Conservation (phyloP, 1,140 invertebrate species). For the Triops longicaudatus region DNA sequence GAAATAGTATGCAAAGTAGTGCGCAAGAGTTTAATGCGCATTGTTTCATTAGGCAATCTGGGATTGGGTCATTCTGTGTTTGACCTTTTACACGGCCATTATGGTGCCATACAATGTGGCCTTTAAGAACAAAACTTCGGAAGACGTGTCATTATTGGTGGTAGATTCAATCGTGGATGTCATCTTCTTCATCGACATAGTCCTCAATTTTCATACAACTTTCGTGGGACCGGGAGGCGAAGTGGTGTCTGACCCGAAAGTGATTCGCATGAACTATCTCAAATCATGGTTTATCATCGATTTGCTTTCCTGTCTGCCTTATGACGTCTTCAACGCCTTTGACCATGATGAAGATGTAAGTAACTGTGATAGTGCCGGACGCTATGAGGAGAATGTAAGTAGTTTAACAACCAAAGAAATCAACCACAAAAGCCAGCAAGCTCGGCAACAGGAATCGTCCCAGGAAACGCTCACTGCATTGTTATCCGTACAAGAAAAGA, state of each 20-base stretch:
- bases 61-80: conserved; percentile 99
- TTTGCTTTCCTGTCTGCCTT: conserved; percentile 95
- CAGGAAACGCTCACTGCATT: not conserved
- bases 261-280: conserved; percentile 96
- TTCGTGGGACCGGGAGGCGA: conserved; percentile 97
- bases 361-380: conserved; percentile 35
- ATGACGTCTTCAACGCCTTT: conserved; percentile 99
- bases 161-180: conserved; percentile 99
- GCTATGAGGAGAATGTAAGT: conserved; percentile 35
- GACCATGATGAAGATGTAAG: conserved; percentile 96
- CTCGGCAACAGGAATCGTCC: not conserved
- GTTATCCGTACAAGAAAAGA: not conserved
- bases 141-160: conserved; percentile 92
- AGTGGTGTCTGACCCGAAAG: conserved; percentile 95
- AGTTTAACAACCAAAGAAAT: conserved; percentile 16
- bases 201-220: conserved; percentile 99
- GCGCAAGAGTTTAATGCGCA: conserved; percentile 42
- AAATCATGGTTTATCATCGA: conserved; percentile 99
- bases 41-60: conserved; percentile 64
- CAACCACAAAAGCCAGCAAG: conserved; percentile 23
- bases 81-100: conserved; percentile 99
- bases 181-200: conserved; percentile 99
- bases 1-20: conserved; percentile 25
- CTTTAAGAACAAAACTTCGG: conserved; percentile 99
- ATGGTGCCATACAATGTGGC: conserved; percentile 99